Base-by-base conservation (phyloP, 2,888 invertebrate genomes). In the Acronicta leporina region DNA sequence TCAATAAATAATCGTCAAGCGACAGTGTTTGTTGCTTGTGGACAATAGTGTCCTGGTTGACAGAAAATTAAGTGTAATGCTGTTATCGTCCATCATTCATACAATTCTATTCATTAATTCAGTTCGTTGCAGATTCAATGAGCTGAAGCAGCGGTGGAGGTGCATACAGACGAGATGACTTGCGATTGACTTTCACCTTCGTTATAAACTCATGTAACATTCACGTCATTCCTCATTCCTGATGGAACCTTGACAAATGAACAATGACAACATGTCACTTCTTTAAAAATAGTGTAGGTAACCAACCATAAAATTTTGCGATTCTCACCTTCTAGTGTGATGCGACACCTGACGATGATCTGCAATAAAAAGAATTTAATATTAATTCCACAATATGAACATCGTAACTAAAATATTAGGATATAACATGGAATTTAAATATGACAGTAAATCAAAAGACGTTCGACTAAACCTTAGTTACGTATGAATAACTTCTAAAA, bases 121-220 rank as follows among this genome's bases (percentile, higher is more conserved):
- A 72, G 73, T 79, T 80, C 73, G 73, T 79, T 75, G 73, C 75
- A 75, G 77, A 77, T 78, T 79, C 77, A 74, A 79, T 77, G 77
- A 73, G 75, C 76, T 76, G 69, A 70, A 72, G 73, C 69, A 61
- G 71, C 68, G 76, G 69, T 68, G 61, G 75, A 75, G 83, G 74
- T 82, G 85, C 77, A 84, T 84, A 78, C 82, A 80, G 82, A 82
- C 77, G 71, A 81, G 82, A 86, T 80, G 75, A 81, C 77, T 81
- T 68, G 79, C 75, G 73, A 72, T 76, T 83, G 82, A 84, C 85
- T 86, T 85, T 85, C 85, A 86, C 86, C 86, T 86, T 85, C 84
- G 70, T 63, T 71, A 75, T 73, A 72, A 73, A 84, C 74, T 75
- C 81, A 83, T 81, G 77, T 80, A 81, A 80, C 72, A 78, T 73